Evolutionary conservation across 2,113 vertebrate species (phyloP), one percentile per base, ranked within the genome.

Genomic region (Amazona guildingii): DNA sequence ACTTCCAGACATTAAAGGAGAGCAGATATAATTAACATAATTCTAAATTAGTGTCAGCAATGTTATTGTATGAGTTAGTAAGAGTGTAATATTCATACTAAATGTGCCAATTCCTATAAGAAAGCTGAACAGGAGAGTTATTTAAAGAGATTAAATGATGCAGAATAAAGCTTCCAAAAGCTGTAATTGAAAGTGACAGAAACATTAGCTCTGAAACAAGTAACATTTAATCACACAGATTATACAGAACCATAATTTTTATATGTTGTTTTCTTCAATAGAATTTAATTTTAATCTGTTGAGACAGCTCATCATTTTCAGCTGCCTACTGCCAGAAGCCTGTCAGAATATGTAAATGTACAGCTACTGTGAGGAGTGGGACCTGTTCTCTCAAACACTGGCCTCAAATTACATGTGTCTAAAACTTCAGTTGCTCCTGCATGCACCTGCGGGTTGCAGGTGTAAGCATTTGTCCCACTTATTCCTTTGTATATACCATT

Each of bases 181-280:
- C 97, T 97, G 81, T 98, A 98, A 98, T 98, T 97, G 97, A 96
- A 98, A 97, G 96, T 97, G 97, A 97, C 98, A 98, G 97, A 98
- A 98, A 97, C 96, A 97, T 97, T 98, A 97, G 95, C 94, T 97
- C 97, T 97, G 97, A 97, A 98, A 98, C 96, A 98, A 98, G 94
- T 96, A 98, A 96, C 97, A 93, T 97, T 98, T 98, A 98, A 98
- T 98, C 97, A 98, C 94, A 94, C 17, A 94, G 95, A 97, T 97
- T 97, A 97, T 89, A 95, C 86, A 97, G 97, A 97, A 97, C 95
- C 97, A 92, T 96, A 96, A 96, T 98, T 98, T 97, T 94, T 97
- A 89, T 96, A 80, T 90, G 94, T 97, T 98, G 96, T 97, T 98
- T 98, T 97, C 97, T 97, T 97, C 97, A 96, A 91, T 89, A 94